Evolutionary conservation across 1,140 invertebrate species (phyloP), one percentile per base, ranked within the genome.

Genomic region (Hyposmocoma kahamanoa): DNA sequence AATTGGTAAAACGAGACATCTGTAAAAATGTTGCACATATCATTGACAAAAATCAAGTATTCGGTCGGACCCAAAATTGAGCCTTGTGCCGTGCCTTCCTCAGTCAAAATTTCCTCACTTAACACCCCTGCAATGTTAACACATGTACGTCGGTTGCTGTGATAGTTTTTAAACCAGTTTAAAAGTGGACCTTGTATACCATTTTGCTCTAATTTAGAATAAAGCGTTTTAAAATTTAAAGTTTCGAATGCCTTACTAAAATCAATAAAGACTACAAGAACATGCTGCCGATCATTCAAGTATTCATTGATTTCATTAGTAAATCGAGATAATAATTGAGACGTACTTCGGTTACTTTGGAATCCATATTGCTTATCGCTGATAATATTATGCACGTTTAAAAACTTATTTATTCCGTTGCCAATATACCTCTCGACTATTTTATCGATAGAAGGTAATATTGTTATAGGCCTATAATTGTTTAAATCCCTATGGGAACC

Each of bases 161-260:
- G 18, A 19, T 63, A 56, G 17, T 53, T 52, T 44, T 42, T 39
- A 30, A 50, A 58, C 58, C 58, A 56, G n/a, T 50, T 44, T 0
- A 57, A 30, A n/a, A 66, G 17, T 6, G 56, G 56, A 1, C 52
- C 58, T 15, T 43, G 51, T 39, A 67, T 18, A 9, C 60, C 64
- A 56, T 49, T 50, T 1, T 49, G 44, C 20, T 52, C 53, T 4
- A 63, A 26, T 30, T 51, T 54, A 11, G 18, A 5, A 11, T 50
- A 20, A 5, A 63, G 22, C 22, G 46, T 15, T 17, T 47, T 48
- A 36, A 63, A 59, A 11, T 51, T 19, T 5, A 63, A 26, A 0
- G 60, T 67, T 28, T 63, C 64, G 46, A 67, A 67, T 0, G 63
- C 63, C 3, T 52, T 50, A 1, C 55, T 52, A 24, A 62, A 67